Base-by-base conservation (phyloP, 2,797 vertebrate species). In the Lophius americanus region DNA sequence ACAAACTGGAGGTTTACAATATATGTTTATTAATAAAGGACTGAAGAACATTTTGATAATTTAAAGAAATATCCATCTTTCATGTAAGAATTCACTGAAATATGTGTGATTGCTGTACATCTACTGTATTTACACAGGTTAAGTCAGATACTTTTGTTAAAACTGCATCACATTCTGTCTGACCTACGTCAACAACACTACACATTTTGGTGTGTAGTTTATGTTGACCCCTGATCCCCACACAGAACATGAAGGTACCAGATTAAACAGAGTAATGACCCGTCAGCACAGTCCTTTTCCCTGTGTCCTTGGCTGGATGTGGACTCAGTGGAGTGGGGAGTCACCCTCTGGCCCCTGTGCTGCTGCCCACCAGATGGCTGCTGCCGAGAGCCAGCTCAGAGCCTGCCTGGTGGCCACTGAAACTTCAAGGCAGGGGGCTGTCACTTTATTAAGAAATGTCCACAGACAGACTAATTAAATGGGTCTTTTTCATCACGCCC, bases 391-490 rank as follows among this genome's bases (percentile, higher is more conserved):
- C 93, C 92, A 91, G 85, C 88, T 81, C 76, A 84, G 75, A 83
- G 85, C 87, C 83, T 90, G 89, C 83, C 90, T 82, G 86, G 88
- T 82, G 89, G 86, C 89, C 93, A 90, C 86, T 90, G 93, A 93
- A 95, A 95, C 87, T 92, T 94, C 94, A 94, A 90, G 84, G 84
- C 73, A 71, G 49, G 81, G 84, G 64, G 56, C 84, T 89, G 89
- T 88, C 84, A 70, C 85, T 92, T 92, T 90, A 89, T 94, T 90
- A 94, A 94, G 91, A 93, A 95, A 94, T 85, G 83, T 94, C 93
- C 94, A 94, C 87, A 93, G 93, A 95, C 85, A 89, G 91, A 90
- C 93, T 95, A 94, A 96, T 97, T 96, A 96, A 95, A 96, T 90
- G 80, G 84, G 85, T 90, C 79, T 94, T 94, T 83, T 95, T 94